Evolutionary conservation across 2,888 invertebrate genomes (phyloP), one percentile per base, ranked within the genome.

Genomic region (Machimus atricapillus): DNA sequence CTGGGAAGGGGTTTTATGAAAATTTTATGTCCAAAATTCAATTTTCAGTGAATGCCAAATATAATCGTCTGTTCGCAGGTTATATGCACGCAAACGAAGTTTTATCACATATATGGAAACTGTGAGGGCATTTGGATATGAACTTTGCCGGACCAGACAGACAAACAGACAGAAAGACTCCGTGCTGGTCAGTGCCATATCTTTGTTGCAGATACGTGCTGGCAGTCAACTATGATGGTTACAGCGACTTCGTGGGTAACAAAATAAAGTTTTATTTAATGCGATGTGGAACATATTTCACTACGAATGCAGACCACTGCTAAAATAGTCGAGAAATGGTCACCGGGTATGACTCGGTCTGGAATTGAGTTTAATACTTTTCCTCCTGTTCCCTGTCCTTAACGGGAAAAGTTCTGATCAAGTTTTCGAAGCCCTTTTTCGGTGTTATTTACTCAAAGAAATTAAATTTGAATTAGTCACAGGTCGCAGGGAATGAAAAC

Each of bases 11-110:
- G 23, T 40, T 87, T 87, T 81, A 86, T 87, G 85, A 87, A 87
- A 86, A 87, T 87, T 86, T 86, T 43, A 87, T 87, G 86, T 74
- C 23, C 58, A 76, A 86, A 87, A 87, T 87, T 86, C 87, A 87
- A 87, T 87, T 87, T 87, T 82, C 79, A 81, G 81, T 87, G 85
- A 87, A 86, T 87, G 56, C 87, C n/a, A 73, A 46, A 56, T 85
- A 81, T 52, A 79, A 52, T 56, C 77, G 66, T 52, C 66, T 27
- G 27, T 23, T 66, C 23, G 19, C 12, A 27, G 66, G 23, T 23
- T 66, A 66, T 66, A 66, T 23, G 23, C 23, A 66, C 27, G 66
- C 66, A 23, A 66, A 66, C 66, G 27, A 66, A 66, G 27, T 66
- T 66, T 66, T 66, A 66, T 66, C 27, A 27, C 66, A 66, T 7